Evolutionary conservation across 2,113 vertebrate species (phyloP).

Genomic region (Myxocyprinus asiaticus): DNA sequence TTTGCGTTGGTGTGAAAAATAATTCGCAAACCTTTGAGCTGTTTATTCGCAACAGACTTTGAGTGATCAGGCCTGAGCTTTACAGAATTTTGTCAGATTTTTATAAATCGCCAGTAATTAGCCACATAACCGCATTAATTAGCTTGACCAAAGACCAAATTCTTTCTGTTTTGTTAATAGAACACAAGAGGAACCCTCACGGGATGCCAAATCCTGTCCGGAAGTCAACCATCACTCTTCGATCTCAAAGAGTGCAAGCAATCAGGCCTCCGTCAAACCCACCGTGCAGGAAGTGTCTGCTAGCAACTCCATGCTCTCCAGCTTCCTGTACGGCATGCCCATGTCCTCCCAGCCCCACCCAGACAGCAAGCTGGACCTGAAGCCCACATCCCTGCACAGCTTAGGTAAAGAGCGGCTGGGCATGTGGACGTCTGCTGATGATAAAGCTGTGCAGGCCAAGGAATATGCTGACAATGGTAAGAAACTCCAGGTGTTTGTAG

Average conservation of each 20-base stretch:
- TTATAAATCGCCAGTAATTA: too few relatives aligned
- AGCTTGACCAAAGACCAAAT: too few relatives aligned
- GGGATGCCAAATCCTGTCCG: conserved; percentile 77
- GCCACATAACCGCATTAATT: too few relatives aligned
- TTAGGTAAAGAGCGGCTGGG: conserved; percentile 66
- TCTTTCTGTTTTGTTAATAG: conserved; percentile 66
- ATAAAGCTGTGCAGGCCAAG: conserved; percentile 76
- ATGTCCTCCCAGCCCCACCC: conserved; percentile 81
- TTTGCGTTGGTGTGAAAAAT: too few relatives aligned
- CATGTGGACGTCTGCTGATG: conserved; percentile 72
- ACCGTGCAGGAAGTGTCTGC: conserved; percentile 71
- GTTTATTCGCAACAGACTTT: too few relatives aligned
- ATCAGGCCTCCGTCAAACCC: conserved; percentile 70
- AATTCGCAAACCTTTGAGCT: too few relatives aligned
- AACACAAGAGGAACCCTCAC: conserved; percentile 79
- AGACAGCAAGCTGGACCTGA: conserved; percentile 85
- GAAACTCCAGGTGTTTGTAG: too few relatives aligned
- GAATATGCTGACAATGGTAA: conserved; percentile 76
- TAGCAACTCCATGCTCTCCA: conserved; percentile 75
- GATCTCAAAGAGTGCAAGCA: conserved; percentile 58
- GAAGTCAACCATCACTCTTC: conserved; percentile 83
- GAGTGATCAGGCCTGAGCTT: too few relatives aligned
- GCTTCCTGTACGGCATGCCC: conserved; percentile 86
- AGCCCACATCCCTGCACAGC: conserved; percentile 69
- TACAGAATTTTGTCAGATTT: too few relatives aligned